Conservation (phyloP, 2,888 invertebrate genomes). For the Pristionchus entomophagus region DNA sequence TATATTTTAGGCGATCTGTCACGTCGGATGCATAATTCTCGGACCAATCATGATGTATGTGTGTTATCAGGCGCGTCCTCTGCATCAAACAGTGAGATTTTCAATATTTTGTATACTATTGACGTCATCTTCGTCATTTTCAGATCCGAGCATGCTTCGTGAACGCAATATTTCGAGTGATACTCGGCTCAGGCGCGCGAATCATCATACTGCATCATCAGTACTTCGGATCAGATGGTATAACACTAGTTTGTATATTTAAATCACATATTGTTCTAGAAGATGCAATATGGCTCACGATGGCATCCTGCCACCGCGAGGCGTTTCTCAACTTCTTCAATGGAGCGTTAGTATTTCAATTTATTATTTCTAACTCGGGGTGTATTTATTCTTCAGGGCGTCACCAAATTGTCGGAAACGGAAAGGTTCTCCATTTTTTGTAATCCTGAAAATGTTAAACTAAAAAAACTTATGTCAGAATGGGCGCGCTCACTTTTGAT, state of each 20-base stretch:
- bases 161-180: background rate
- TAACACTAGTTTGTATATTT: no score
- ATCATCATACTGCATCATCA: background rate
- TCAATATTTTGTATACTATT: background rate
- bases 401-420: no score
- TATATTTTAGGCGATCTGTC: background rate
- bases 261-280: background rate
- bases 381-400: no score
- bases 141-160: background rate
- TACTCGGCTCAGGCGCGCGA: background rate
- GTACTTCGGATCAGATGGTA: background rate
- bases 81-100: background rate
- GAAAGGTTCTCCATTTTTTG: no score
- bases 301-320: background rate
- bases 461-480: background rate
- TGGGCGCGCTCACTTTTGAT: background rate
- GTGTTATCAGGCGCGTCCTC: background rate
- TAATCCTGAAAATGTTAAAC: background rate
- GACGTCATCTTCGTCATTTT: background rate
- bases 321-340: background rate
- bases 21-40: background rate
- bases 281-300: background rate
- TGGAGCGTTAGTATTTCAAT: constrained; percentile 37
- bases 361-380: background rate
- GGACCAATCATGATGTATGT: background rate